Percentiles rank a stretch among this genome's conserved stretches.
These are phyloP conservation scores for Lucinisca nassula DNA, from an alignment of 2,888 invertebrate genomes.

Conservation along the genomic window DNA sequence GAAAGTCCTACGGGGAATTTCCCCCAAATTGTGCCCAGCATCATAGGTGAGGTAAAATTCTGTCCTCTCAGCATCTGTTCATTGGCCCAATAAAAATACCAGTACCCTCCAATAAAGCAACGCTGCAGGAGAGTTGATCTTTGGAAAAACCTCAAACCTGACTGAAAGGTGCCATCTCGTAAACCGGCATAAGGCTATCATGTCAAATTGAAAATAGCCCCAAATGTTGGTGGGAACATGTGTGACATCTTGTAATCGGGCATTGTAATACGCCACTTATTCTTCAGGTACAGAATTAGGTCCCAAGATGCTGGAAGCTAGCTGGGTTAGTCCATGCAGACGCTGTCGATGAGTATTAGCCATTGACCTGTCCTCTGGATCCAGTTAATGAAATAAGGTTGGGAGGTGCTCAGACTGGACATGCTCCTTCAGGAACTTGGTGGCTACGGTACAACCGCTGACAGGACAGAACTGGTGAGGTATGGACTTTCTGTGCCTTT, in stretches of 20 bases:
- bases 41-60: no score
- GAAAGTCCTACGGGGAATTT: no score
- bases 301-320: background rate
- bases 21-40: no score
- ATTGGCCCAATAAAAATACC: background rate
- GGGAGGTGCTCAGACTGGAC: background rate
- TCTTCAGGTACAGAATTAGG: background rate
- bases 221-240: background rate
- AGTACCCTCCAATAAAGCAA: background rate
- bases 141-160: background rate
- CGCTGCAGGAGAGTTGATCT: background rate
- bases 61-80: no score
- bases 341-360: background rate
- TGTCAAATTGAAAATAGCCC: background rate
- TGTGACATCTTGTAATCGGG: background rate
- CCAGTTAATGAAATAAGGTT: background rate
- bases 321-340: background rate
- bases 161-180: background rate
- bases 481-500: background rate
- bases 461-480: background rate
- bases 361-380: background rate
- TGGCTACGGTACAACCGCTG: background rate
- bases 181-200: background rate
- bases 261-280: background rate
- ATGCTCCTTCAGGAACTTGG: background rate